Base-by-base conservation (phyloP, 2,888 invertebrate genomes). In the Furcula furcula region DNA sequence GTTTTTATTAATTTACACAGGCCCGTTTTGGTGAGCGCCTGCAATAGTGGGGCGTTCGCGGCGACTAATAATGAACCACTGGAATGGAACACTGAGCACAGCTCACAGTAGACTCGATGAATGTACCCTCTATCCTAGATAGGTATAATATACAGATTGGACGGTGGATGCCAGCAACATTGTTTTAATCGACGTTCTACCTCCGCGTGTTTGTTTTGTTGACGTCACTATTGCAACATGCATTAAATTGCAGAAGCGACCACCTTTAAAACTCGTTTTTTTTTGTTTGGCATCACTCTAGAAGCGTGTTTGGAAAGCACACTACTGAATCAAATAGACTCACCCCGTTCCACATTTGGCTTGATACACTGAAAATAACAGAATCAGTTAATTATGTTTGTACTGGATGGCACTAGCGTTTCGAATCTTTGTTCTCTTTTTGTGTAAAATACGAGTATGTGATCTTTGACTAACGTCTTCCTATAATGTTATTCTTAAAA, bases 311-410 rank as follows among this genome's bases (percentile, higher is more conserved):
- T 59, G 59, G 59, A 51, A 66, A 67, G 66, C 69, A 61, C 64
- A 65, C 68, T 72, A 72, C 65, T 34, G 46, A 51, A 46, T 57
- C 64, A 52, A 55, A 55, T 60, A 59, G 50, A 86, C 86, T 85
- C 76, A 86, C 86, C 86, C 77, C 73, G 73, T 46, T 76, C 86
- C 83, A 50, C 67, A 69, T 78, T 80, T 85, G 79, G 71, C 77
- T 71, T 83, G 85, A 80, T 80, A 75, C 86, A 86, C 86, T 85
- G 86, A 79, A 86, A 86, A 79, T 74, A 80, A 83, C 39, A 75
- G 65, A 60, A 60, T 36, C 43, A 27, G 54, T 68, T 69, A 67
- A 63, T 64, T 48, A 29, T 15, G 32, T 26, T 25, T 7, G n/a
- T n/a, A n/a, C n/a, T n/a, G n/a, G n/a, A n/a, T n/a, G n/a, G n/a